phyloP scores from a whole-genome alignment of 2,797 vertebrate species.

The Chelidonichthys spinosus region DNA sequence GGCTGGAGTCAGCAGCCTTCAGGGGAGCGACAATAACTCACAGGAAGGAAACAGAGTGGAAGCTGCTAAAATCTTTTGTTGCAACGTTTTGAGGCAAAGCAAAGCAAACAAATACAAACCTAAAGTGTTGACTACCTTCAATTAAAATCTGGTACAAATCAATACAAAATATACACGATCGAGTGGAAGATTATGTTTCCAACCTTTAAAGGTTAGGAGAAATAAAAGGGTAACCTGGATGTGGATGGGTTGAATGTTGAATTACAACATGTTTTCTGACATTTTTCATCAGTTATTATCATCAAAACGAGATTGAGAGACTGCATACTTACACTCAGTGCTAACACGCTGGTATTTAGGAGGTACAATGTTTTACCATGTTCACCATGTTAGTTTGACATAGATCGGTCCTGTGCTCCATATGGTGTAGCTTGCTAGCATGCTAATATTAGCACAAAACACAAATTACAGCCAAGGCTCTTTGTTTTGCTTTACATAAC shows the following conservation, averaged over 20 bases:
- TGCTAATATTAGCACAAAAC: too few relatives aligned
- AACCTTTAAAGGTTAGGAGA: neutral
- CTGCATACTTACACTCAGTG: too few relatives aligned
- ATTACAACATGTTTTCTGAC: too few relatives aligned
- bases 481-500: too few relatives aligned
- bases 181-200: too few relatives aligned
- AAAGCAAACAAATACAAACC: too few relatives aligned
- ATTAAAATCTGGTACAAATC: neutral
- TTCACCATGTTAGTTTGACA: neutral
- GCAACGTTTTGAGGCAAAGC: neutral
- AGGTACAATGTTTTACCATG: neutral
- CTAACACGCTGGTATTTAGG: neutral
- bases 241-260: too few relatives aligned
- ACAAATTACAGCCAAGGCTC: too few relatives aligned
- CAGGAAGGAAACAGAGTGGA: constrained; percentile 37
- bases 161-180: neutral
- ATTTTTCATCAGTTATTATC: too few relatives aligned
- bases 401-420: neutral
- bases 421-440: too few relatives aligned
- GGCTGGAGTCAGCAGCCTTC: constrained; percentile 42
- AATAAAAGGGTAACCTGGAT: too few relatives aligned
- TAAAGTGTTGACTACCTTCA: neutral
- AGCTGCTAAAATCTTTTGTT: constrained; percentile 23
- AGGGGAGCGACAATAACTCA: constrained; percentile 20
- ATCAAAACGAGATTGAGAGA: neutral